Conservation (phyloP, 2,888 invertebrate species). For the Drosophila eohydei region DNA sequence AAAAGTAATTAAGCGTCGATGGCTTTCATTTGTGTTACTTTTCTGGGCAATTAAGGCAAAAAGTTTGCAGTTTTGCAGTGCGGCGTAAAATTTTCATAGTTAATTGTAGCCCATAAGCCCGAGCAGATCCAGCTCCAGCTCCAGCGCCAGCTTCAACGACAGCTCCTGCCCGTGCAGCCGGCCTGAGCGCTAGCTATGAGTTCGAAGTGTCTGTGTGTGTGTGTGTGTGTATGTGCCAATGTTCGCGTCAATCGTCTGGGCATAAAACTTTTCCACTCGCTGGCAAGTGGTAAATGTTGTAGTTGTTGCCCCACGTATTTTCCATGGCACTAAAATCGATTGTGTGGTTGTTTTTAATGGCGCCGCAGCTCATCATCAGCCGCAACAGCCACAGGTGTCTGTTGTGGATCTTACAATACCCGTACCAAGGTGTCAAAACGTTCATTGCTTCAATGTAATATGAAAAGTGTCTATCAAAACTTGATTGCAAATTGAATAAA, state of each 20-base stretch:
- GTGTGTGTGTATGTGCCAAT: slow-evolving; percentile 13
- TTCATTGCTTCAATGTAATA: slow-evolving; percentile 1
- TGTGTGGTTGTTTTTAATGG: slow-evolving; percentile 35
- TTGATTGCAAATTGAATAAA: not conserved
- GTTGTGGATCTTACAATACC: not conserved
- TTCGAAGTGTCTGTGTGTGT: not conserved
- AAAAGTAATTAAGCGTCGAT: slow-evolving; percentile 80
- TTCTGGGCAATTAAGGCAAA: slow-evolving; percentile 78
- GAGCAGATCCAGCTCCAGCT: not conserved
- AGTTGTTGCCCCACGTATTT: slow-evolving; percentile 16
- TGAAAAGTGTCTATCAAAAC: not conserved
- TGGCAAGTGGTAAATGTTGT: slow-evolving; percentile 22
- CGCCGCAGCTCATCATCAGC: slow-evolving; percentile 17
- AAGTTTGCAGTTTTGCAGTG: slow-evolving; percentile 65
- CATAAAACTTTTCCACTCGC: slow-evolving; percentile 43
- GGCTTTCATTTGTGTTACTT: slow-evolving; percentile 81
- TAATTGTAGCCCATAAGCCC: slow-evolving; percentile 59
- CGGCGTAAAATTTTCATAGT: slow-evolving; percentile 75
- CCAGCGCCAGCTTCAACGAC: not conserved
- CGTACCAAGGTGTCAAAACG: not conserved
- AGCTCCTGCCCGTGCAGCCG: not conserved
- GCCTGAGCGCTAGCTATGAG: not conserved
- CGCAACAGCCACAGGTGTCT: slow-evolving; percentile 18
- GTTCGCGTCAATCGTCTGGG: slow-evolving; percentile 45
- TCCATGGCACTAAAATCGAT: slow-evolving; percentile 35